Conservation (phyloP, 2,888 invertebrate species). For the Clivina fossor region DNA sequence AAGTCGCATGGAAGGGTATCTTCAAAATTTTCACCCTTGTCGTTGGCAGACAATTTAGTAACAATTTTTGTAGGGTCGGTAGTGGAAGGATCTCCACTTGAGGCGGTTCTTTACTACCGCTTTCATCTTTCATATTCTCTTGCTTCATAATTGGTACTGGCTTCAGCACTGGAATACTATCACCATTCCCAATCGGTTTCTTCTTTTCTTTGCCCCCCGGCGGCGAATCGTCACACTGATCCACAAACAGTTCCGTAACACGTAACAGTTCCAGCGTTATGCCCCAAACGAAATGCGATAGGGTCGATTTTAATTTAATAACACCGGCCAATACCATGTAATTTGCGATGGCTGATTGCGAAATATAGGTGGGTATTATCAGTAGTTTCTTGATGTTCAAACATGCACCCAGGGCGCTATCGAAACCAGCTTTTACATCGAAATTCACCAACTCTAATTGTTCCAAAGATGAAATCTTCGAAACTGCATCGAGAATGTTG, state of each 20-base stretch:
- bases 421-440: constrained; percentile 77
- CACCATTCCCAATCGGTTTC: constrained; percentile 56
- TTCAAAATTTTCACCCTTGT: constrained; percentile 78
- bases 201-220: constrained; percentile 46
- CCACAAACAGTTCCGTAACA: constrained; percentile 80
- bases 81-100: constrained; percentile 76
- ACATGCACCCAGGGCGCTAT: constrained; percentile 72
- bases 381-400: constrained; percentile 71
- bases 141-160: constrained; percentile 63
- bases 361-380: constrained; percentile 82
- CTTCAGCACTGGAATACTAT: constrained; percentile 76
- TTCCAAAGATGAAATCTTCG: constrained; percentile 63
- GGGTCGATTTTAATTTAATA: constrained; percentile 59
- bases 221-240: constrained; percentile 65
- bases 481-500: constrained; percentile 68
- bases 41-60: constrained; percentile 70
- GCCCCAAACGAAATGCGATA: constrained; percentile 81
- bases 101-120: constrained; percentile 55
- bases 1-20: constrained; percentile 80
- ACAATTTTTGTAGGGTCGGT: constrained; percentile 72
- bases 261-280: constrained; percentile 78
- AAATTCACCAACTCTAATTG: constrained; percentile 82
- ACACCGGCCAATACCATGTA: constrained; percentile 65
- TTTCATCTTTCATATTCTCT: constrained; percentile 50
- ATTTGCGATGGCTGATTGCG: constrained; percentile 84